Evolutionary conservation across 2,113 vertebrate genomes (phyloP).

Genomic region (Phycodurus eques): DNA sequence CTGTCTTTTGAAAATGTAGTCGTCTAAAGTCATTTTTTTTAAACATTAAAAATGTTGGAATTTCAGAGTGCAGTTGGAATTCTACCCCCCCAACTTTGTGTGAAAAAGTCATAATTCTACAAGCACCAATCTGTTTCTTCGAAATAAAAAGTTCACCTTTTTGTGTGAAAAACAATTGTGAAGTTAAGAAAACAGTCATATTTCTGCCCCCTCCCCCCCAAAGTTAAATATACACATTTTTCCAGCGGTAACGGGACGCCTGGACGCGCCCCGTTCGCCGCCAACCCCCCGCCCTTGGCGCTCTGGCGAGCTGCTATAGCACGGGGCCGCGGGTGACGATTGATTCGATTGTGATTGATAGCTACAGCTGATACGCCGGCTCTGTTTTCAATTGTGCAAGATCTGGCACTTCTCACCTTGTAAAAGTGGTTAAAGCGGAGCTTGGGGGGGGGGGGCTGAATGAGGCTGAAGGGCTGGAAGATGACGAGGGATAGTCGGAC

Average conservation of each 20-base stretch:
- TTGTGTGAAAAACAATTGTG: background rate
- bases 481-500: constrained; percentile 5
- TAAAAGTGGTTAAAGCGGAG: constrained; percentile 67
- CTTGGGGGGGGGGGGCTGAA: constrained; percentile 36
- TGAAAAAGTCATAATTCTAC: too few species aligned
- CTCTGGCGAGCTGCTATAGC: constrained; percentile 43
- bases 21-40: too few species aligned
- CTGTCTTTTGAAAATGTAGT: too few species aligned
- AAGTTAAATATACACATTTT: background rate
- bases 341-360: constrained; percentile 73
- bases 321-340: constrained; percentile 57
- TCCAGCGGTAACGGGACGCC: constrained; percentile 54
- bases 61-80: too few species aligned
- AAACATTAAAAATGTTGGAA: too few species aligned
- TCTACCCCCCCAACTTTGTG: too few species aligned
- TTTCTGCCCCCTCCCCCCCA: too few species aligned
- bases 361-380: constrained; percentile 70
- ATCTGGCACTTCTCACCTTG: constrained; percentile 75
- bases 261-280: constrained; percentile 43
- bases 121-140: too few species aligned
- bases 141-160: background rate
- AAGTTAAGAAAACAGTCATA: background rate
- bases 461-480: constrained; percentile 25
- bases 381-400: constrained; percentile 74
- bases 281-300: too few species aligned